Evolutionary conservation across 2,888 invertebrate species (phyloP), one percentile per base, ranked within the genome.

Genomic region (Ophraella communa): DNA sequence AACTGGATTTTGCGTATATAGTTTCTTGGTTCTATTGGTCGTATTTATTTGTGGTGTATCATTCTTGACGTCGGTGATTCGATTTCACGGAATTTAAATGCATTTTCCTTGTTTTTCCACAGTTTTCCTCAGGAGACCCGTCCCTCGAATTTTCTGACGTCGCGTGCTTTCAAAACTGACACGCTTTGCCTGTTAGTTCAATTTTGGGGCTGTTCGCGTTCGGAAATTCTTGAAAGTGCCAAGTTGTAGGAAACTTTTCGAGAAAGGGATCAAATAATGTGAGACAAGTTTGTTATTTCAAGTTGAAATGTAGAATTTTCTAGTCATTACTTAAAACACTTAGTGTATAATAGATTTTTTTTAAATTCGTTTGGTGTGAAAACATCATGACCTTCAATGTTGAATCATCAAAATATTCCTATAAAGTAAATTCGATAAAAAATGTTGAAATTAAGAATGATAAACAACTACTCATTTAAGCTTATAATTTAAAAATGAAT

Each of bases 71-170:
- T 47, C 20, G 55, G 62, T 54, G 62, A 58, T 64, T 64, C 64
- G 59, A 68, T 64, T 68, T 68, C 61, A 64, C 65, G 60, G 61
- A 58, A 45, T 64, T 65, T 66, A 69, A 69, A 69, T 69, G 68
- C 66, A 65, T 60, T 69, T 69, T 69, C 69, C 67, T 55, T 69
- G 69, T 66, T 60, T n/a, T 51, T 49, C 59, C 47, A 57, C 58
- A 49, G 39, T 39, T 60, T 52, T 58, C 52, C 59, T 59, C 62
- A 8, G 27, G 61, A 52, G 67, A 62, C 58, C 62, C 51, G 57
- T 60, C 60, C 49, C 60, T 44, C n/a, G 49, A 56, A 45, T 47
- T 60, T 64, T 45, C 64, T 42, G 42, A 42, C 39, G 33, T 59
- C 64, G 53, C 58, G 53, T 53, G 27, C 49, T 57, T 14, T 14